These are phyloP conservation scores for Acrossocheilus fasciatus DNA, from an alignment of 2,797 vertebrate genomes.

Conservation along the genomic window DNA sequence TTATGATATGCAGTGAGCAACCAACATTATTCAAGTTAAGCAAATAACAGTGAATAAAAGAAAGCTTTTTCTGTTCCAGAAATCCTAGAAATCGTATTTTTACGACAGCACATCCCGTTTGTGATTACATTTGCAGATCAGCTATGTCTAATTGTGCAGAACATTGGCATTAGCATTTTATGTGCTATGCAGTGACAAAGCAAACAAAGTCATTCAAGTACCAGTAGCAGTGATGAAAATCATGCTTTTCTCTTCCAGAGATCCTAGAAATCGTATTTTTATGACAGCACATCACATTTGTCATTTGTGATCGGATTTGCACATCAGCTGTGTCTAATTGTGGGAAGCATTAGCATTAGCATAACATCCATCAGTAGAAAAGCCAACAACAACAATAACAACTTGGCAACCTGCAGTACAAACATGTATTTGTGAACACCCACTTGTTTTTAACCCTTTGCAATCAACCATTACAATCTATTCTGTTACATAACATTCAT, in stretches of 20 bases:
- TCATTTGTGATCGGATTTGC: neutral
- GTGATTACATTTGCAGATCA: neutral
- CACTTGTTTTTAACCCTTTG: neutral
- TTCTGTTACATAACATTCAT: too few relatives aligned
- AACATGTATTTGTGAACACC: neutral
- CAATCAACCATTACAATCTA: neutral
- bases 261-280: neutral
- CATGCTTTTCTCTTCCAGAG: neutral
- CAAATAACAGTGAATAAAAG: neutral
- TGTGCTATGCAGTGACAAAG: neutral
- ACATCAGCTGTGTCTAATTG: neutral
- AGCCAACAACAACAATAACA: neutral
- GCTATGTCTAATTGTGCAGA: neutral
- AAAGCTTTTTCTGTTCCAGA: neutral
- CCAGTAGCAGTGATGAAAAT: neutral
- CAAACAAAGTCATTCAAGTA: neutral
- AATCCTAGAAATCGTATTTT: neutral
- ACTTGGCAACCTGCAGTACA: conserved; percentile 13
- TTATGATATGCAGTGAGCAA: neutral
- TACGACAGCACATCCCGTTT: neutral
- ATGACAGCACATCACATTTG: neutral
- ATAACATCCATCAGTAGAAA: conserved; percentile 4
- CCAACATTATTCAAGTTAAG: neutral
- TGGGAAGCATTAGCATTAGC: conserved; percentile 8
- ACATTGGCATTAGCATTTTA: neutral